Evolutionary conservation across 2,888 invertebrate genomes (phyloP).

Genomic region (Tinea pellionella): DNA sequence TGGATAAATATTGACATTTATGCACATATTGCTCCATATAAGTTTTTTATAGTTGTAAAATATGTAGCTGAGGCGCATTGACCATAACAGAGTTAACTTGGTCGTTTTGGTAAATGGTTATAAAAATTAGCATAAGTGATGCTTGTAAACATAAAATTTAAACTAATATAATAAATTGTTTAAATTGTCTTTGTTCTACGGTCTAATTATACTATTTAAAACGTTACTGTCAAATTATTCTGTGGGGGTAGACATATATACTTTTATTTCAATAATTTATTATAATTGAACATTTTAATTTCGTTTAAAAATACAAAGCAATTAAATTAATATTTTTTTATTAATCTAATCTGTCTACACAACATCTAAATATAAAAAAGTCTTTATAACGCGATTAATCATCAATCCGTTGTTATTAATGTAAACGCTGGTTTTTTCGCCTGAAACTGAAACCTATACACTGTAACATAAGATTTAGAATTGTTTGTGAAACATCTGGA

Average conservation of each 20-base stretch:
- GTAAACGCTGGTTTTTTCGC: not conserved
- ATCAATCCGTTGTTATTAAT: slow-evolving; percentile 37
- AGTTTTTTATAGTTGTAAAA: slow-evolving; percentile 64
- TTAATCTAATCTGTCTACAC: slow-evolving; percentile 3
- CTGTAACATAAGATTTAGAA: not conserved
- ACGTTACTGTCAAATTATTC: not conserved
- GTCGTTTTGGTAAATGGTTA: slow-evolving; percentile 49
- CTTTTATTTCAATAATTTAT: no score
- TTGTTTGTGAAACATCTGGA: not conserved
- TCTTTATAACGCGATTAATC: slow-evolving; percentile 65
- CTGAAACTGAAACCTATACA: not conserved
- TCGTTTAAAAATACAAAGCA: not conserved
- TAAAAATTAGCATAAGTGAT: slow-evolving; percentile 63
- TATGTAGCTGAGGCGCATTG: slow-evolving; percentile 53
- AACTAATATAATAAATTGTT: slow-evolving; percentile 8
- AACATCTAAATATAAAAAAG: slow-evolving; percentile 22
- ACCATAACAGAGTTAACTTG: slow-evolving; percentile 32
- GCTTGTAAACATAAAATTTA: slow-evolving; percentile 6
- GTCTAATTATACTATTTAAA: not conserved
- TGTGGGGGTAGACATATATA: no score
- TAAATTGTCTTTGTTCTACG: not conserved
- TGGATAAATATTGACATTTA: slow-evolving; percentile 64
- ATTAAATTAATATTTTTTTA: not conserved
- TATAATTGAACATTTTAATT: no score
- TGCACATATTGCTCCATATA: slow-evolving; percentile 69